A percentile compares a stretch with the other conserved stretches of the same genome.
Evolutionary conservation across 2,888 invertebrate species (phyloP).

Genomic region (Iphiclides podalirius): DNA sequence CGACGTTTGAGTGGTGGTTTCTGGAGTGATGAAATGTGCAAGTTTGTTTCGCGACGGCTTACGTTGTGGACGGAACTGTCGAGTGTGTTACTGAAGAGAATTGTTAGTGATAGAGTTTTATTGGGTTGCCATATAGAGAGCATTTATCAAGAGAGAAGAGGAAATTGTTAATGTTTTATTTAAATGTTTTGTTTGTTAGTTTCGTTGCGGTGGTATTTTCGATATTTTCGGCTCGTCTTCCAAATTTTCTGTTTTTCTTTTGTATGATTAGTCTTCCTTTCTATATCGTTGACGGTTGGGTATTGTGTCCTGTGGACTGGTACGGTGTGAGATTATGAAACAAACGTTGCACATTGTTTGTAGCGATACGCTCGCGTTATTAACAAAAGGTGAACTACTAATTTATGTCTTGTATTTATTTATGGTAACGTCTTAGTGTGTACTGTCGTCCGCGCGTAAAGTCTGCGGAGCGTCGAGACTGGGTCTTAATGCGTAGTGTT

Average conservation of each 20-base stretch:
- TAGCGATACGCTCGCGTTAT: conserved; percentile 61
- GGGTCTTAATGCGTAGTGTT: neutral
- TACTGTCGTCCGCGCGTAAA: conserved; percentile 11
- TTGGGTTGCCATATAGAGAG: conserved; percentile 51
- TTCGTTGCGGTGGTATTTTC: conserved; percentile 11
- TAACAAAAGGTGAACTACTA: conserved; percentile 68
- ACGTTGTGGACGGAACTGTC: conserved; percentile 27
- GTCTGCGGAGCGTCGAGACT: neutral
- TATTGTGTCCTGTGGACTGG: conserved; percentile 10
- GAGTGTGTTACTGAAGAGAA: conserved; percentile 15
- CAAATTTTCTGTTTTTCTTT: conserved; percentile 42
- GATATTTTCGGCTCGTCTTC: conserved; percentile 52
- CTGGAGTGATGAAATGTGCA: conserved; percentile 38
- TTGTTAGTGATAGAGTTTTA: conserved; percentile 30
- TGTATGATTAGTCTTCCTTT: conserved; percentile 43
- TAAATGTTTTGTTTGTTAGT: conserved; percentile 13
- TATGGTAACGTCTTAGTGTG: conserved; percentile 20
- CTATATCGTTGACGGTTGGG: conserved; percentile 29
- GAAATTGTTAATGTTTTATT: conserved; percentile 28
- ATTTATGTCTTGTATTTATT: conserved; percentile 66
- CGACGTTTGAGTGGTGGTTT: conserved; percentile 31
- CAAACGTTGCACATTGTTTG: conserved; percentile 58
- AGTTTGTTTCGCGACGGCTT: conserved; percentile 39
- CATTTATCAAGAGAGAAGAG: conserved; percentile 39
- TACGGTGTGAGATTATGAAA: conserved; percentile 34